phyloP scores from a whole-genome alignment of 2,113 vertebrate genomes.

The Gasterosteus nipponicus region DNA sequence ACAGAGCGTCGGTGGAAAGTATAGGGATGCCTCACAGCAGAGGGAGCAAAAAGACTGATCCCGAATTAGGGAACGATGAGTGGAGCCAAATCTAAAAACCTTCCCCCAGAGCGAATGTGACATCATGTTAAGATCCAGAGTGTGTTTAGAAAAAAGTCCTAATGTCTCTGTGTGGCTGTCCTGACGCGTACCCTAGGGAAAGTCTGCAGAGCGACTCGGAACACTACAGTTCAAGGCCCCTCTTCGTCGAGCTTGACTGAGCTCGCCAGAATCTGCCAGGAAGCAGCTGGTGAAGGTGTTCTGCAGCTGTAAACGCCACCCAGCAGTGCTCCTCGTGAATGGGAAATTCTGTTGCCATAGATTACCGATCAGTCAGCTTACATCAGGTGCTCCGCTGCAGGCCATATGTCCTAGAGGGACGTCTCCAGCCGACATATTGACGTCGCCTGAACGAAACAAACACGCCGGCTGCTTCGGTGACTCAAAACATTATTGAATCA shows the following conservation, averaged over 20 bases:
- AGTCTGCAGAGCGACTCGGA: slow-evolving; percentile 28
- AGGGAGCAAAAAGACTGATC: not conserved
- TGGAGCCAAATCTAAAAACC: not conserved
- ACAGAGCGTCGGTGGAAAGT: not conserved
- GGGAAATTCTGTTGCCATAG: too few relatives aligned
- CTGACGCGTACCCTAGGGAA: slow-evolving; percentile 13
- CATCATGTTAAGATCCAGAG: not conserved
- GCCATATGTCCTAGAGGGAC: slow-evolving; percentile 21
- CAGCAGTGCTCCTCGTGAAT: not conserved
- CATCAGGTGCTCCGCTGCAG: slow-evolving; percentile 19
- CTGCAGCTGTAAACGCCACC: slow-evolving; percentile 3
- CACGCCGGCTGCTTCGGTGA: slow-evolving; percentile 31
- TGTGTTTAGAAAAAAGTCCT: not conserved
- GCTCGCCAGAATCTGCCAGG: not conserved
- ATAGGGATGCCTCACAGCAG: not conserved
- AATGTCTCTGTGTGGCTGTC: slow-evolving; percentile 12
- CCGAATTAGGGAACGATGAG: not conserved
- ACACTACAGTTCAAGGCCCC: slow-evolving; percentile 24
- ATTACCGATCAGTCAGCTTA: not conserved
- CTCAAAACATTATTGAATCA: slow-evolving; percentile 52
- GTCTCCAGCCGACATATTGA: slow-evolving; percentile 30
- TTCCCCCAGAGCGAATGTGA: not conserved
- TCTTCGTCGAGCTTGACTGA: slow-evolving; percentile 8
- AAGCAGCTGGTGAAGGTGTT: slow-evolving; percentile 11
- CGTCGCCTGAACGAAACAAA: slow-evolving; percentile 31